Base-by-base conservation (phyloP, 2,797 vertebrate species). In the Alcedo quadribrachys region DNA sequence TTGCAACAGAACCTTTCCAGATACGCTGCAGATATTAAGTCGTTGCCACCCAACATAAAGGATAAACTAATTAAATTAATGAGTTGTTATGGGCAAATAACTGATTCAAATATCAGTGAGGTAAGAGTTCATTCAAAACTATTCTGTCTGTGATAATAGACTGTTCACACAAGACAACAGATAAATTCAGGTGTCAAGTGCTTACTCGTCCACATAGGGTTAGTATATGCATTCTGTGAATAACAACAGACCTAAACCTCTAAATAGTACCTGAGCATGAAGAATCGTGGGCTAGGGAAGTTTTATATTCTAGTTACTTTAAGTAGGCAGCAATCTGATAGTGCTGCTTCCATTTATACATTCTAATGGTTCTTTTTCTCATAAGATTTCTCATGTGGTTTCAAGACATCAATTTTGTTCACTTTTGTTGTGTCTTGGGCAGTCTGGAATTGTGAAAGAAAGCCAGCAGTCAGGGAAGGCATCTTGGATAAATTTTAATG, bases 41-140 rank as follows among this genome's bases (percentile, higher is more conserved):
- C 96, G n/a, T 92, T 98, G 80, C 98, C 98, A 70, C 97, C 97
- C 60, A 97, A 97, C 84, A 96, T 98, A 89, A 99, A 99, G 95
- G 98, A 98, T 89, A 98, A 98, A 86, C 92, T 99, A 70, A 97
- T 98, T 50, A 98, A 97, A 67, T 97, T 97, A 66, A 98, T 98
- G 98, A 98, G 98, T 63, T 69, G 89, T 7, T 96, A 97, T 50
- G 98, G 98, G 8, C 97, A 93, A 50, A 97, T 99, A 92, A 98
- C 97, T 15, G 98, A 98, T 96, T 93, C 96, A 88, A 98, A 98
- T 96, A 98, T 99, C 81, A 94, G 97, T 68, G 98, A 97, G 98
- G 98, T 99, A 98, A 98, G 96, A 88, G 50, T 35, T 28, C 10
- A 13, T 85, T 88, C 61, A 63, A 68, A 93, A 32, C 33, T 73